Conservation (phyloP, 2,113 vertebrate species). For the Rhineura floridana region DNA sequence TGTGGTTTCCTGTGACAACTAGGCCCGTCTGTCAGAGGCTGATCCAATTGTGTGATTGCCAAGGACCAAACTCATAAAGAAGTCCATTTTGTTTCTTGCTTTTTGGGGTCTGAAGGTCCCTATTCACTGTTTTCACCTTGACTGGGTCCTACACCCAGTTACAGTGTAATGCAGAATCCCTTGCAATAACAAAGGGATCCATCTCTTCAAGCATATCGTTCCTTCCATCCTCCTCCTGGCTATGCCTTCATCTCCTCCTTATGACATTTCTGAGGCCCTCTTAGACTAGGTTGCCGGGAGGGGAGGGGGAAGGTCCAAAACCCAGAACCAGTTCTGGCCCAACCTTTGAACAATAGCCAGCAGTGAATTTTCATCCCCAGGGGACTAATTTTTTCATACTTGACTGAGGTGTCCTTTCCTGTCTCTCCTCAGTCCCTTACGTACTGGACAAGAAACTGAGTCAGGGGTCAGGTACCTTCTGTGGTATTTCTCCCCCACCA, state of each 20-base stretch:
- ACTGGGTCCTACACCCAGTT: neutral
- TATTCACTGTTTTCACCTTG: neutral
- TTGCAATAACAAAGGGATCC: neutral
- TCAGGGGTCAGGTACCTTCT: slow-evolving; percentile 59
- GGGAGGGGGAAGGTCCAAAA: too few species aligned
- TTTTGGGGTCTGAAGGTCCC: neutral
- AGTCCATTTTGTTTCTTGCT: neutral
- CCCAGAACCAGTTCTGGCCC: neutral
- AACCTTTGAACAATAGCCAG: neutral
- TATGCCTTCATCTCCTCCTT: neutral
- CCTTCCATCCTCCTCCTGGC: neutral
- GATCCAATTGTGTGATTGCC: neutral
- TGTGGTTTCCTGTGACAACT: neutral
- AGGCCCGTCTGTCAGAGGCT: too few species aligned
- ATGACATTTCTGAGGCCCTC: neutral
- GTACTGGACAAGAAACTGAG: slow-evolving; percentile 58
- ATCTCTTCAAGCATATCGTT: neutral
- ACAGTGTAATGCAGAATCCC: too few species aligned
- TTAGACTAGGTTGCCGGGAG: neutral
- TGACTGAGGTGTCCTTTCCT: slow-evolving; percentile 14
- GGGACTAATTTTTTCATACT: neutral
- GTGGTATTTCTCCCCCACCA: slow-evolving; percentile 7
- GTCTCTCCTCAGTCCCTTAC: slow-evolving; percentile 50
- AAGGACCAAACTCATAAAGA: neutral
- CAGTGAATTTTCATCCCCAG: neutral